phyloP scores from a whole-genome alignment of 2,888 invertebrate species.

The Drosophila conformis region DNA sequence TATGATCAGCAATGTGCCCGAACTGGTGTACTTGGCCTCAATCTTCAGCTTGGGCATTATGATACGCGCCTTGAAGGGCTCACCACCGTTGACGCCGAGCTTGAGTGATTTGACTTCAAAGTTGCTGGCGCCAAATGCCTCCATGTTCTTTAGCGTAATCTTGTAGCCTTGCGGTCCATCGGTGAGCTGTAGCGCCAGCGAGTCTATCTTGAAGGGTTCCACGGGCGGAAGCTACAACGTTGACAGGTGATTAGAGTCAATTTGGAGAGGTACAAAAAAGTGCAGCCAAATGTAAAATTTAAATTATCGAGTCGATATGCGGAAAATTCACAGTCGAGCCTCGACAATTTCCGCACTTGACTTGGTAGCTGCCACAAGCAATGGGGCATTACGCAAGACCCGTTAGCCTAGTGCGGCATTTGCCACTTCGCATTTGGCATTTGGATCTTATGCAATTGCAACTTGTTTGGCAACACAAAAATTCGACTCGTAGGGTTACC shows the following conservation, averaged over 20 bases:
- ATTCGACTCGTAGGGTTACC: conserved; percentile 37
- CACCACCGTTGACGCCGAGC: conserved; percentile 86
- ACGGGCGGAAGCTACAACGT: conserved; percentile 86
- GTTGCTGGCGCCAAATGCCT: conserved; percentile 88
- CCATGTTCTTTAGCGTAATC: conserved; percentile 87
- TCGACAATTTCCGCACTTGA: conserved; percentile 47
- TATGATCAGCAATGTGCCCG: conserved; percentile 89
- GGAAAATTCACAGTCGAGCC: conserved; percentile 7
- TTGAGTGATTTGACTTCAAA: conserved; percentile 87
- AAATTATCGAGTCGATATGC: background rate
- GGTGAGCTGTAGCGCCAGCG: conserved; percentile 87
- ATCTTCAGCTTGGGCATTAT: conserved; percentile 88
- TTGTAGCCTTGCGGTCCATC: conserved; percentile 87
- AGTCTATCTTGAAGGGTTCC: conserved; percentile 88
- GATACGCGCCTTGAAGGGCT: conserved; percentile 88
- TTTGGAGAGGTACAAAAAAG: conserved; percentile 1
- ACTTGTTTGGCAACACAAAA: conserved; percentile 46
- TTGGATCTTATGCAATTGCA: conserved; percentile 57
- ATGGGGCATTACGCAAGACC: conserved; percentile 48
- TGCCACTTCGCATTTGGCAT: conserved; percentile 37
- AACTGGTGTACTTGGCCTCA: conserved; percentile 89
- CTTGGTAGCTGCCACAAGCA: conserved; percentile 25
- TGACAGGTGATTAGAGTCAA: background rate
- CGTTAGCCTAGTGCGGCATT: conserved; percentile 39
- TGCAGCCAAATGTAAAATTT: conserved; percentile 10